These are phyloP conservation scores for Gallinago jamesoni DNA, from an alignment of 2,113 vertebrate species.

Conservation along the genomic window DNA sequence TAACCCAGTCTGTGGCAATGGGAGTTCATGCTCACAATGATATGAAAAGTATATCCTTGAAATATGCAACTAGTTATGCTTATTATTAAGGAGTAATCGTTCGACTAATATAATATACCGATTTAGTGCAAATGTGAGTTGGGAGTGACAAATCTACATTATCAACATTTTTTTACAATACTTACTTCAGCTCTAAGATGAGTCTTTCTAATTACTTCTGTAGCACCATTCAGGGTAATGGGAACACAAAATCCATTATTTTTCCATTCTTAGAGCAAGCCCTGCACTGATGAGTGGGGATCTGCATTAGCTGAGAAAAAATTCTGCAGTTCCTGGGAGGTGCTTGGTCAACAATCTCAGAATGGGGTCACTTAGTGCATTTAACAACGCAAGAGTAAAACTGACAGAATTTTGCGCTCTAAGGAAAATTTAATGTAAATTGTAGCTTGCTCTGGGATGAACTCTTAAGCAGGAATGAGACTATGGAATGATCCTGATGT, in stretches of 20 bases:
- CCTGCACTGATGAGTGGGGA: neutral
- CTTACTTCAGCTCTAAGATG: neutral
- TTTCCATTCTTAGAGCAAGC: neutral
- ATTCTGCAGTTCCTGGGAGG: neutral
- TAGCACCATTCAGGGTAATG: neutral
- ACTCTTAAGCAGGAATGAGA: neutral
- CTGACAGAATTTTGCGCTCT: neutral
- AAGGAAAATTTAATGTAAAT: neutral
- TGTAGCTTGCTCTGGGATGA: neutral
- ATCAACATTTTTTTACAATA: neutral
- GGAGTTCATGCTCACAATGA: constrained; percentile 7
- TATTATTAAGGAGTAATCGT: constrained; percentile 56
- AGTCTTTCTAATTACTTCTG: neutral
- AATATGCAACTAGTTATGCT: constrained; percentile 32
- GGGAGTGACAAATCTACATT: neutral
- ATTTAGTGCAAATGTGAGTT: constrained; percentile 33
- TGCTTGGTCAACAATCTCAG: neutral
- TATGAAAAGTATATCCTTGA: constrained; percentile 30
- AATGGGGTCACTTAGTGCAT: neutral
- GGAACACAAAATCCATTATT: neutral
- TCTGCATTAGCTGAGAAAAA: neutral
- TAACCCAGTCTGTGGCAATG: constrained; percentile 43
- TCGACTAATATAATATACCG: neutral
- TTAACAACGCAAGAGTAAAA: neutral
- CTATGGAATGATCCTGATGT: neutral